These are phyloP conservation scores for Zeugodacus cucurbitae DNA, from an alignment of 1,140 invertebrate genomes.

Conservation along the genomic window DNA sequence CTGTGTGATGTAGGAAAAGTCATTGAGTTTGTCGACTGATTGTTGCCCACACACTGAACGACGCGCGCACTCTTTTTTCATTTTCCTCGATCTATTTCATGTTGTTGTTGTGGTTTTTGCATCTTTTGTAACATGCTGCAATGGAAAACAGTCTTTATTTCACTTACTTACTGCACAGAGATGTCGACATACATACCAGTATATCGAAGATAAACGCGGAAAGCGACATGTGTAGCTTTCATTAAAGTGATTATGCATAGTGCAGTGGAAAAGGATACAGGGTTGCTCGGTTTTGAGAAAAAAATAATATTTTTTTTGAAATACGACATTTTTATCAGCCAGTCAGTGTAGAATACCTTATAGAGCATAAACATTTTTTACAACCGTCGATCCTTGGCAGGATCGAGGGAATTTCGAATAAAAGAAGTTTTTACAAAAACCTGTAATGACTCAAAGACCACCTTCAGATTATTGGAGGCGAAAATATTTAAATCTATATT, in stretches of 20 bases:
- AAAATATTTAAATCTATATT: too few species aligned
- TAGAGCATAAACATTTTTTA: too few species aligned
- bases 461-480: too few species aligned
- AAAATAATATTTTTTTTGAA: too few species aligned
- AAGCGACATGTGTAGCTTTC: not conserved
- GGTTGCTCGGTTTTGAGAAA: not conserved
- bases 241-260: not conserved
- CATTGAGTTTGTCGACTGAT: slow-evolving; percentile 28
- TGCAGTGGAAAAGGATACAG: not conserved
- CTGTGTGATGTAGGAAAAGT: slow-evolving; percentile 31
- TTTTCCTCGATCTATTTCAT: slow-evolving; percentile 27
- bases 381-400: too few species aligned
- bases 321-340: too few species aligned
- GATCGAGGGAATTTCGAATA: too few species aligned
- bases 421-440: too few species aligned
- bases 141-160: not conserved
- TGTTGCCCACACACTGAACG: not conserved
- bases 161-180: not conserved
- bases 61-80: not conserved
- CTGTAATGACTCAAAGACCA: too few species aligned
- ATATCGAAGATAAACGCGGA: not conserved
- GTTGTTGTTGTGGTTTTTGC: not conserved
- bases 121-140: not conserved
- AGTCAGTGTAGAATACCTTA: too few species aligned
- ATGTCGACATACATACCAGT: too few species aligned